Evolutionary conservation across 2,888 invertebrate genomes (phyloP), one percentile per base, ranked within the genome.

Genomic region (Auanema freiburgensis): DNA sequence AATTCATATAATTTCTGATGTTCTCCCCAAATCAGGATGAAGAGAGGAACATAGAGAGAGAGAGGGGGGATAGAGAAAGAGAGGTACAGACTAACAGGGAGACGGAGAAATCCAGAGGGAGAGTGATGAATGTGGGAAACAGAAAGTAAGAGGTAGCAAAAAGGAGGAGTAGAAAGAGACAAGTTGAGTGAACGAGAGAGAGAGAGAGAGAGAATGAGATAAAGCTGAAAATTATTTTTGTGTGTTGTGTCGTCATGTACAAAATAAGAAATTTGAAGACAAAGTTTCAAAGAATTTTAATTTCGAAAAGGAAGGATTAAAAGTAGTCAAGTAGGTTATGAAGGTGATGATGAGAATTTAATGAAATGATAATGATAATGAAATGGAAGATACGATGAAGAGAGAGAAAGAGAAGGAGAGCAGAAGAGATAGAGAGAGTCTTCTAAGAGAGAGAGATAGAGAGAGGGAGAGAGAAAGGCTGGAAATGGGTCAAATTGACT

Each of bases 1-100:
- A 21, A 18, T 46, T 21, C 46, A 46, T 18, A 21, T 46, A 16
- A 46, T 18, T 46, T 46, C 46, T 33, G 46, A 46, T 21, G 46
- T 21, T 46, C 46, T 5, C 16, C 46, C 6, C 46, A 5, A 46
- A 46, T 46, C 46, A 46, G 46, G 10, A 46, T 46, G 49, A 43
- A 24, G 23, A 44, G 46, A 43, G 56, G 42, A 4, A 42, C 11
- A 2, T 41, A 3, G 57, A 23, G 56, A 56, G 43, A 18, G 21
- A 43, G 56, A 46, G 43, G 44, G 46, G 18, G 16, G 56, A 41
- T n/a, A 25, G 53, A 53, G 10, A 53, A n/a, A 53, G 53, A 53
- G 24, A 53, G 53, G 23, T 1, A 53, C 12, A 25, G 25, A 25
- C 10, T 16, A 8, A 53, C 23, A 53, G 53, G 16, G 2, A 4